phyloP scores from a whole-genome alignment of 35 echinoderm and acorn worm genomes.

The Lytechinus pictus region DNA sequence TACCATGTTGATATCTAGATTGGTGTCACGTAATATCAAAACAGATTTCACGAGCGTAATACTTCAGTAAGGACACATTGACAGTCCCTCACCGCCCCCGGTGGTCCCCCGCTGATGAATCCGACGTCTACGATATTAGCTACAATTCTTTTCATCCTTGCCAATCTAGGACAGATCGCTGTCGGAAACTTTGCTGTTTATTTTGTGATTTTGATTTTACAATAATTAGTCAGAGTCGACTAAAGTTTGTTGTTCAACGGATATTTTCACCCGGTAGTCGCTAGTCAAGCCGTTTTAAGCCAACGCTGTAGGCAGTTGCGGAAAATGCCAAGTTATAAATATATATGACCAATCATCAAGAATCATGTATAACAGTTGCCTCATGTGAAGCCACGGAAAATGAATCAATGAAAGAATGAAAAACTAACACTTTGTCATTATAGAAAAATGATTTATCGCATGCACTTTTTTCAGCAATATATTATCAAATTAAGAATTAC shows the following conservation, averaged over 20 bases:
- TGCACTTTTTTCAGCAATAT: too few species aligned
- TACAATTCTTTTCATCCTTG: slow-evolving; percentile 6
- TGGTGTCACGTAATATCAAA: neutral
- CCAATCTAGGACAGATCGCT: neutral
- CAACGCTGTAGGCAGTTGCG: neutral
- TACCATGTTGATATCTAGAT: neutral
- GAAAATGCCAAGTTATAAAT: neutral
- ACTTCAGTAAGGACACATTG: neutral
- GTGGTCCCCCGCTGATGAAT: neutral
- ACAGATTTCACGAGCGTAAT: neutral
- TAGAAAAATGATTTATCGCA: too few species aligned
- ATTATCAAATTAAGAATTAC: too few species aligned
- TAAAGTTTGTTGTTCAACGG: neutral
- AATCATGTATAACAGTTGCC: too few species aligned
- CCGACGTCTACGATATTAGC: slow-evolving; percentile 39
- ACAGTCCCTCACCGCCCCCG: neutral
- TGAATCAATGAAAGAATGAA: too few species aligned
- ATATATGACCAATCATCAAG: too few species aligned
- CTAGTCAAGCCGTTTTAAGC: neutral
- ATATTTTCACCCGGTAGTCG: neutral
- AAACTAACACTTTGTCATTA: too few species aligned
- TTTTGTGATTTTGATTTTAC: neutral
- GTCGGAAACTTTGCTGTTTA: neutral
- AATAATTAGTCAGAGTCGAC: neutral
- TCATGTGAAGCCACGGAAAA: too few species aligned